Conservation (phyloP, 2,888 invertebrate genomes). For the Hecatera dysodea region DNA sequence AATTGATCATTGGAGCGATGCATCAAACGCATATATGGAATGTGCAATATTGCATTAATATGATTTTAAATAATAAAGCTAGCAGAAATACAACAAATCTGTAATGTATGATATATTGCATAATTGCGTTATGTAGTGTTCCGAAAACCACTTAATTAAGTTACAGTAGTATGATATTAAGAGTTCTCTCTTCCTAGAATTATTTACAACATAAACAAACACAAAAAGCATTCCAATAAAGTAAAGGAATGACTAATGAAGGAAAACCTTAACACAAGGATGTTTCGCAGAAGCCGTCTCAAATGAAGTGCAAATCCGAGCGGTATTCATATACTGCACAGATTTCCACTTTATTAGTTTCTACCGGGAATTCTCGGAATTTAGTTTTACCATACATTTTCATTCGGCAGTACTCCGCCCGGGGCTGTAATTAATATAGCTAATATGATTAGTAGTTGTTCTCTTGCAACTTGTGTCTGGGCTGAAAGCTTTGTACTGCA, state of each 20-base stretch:
- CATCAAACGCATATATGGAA: background rate
- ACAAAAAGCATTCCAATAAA: conserved; percentile 6
- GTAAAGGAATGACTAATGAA: conserved; percentile 17
- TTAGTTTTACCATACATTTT: conserved; percentile 83
- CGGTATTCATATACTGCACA: conserved; percentile 40
- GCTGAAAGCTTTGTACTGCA: conserved; percentile 26
- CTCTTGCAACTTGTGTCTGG: conserved; percentile 73
- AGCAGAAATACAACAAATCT: background rate
- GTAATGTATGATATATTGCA: background rate
- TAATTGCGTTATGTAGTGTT: background rate
- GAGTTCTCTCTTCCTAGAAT: background rate
- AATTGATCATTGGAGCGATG: conserved; percentile 29
- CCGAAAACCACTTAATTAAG: background rate
- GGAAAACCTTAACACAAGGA: conserved; percentile 35
- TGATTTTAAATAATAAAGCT: background rate
- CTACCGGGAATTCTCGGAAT: conserved; percentile 64
- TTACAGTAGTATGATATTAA: background rate
- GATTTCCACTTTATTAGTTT: conserved; percentile 71
- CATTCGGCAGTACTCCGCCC: conserved; percentile 85
- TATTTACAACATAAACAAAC: background rate
- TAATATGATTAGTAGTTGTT: conserved; percentile 89
- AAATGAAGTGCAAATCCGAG: conserved; percentile 26
- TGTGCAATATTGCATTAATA: background rate
- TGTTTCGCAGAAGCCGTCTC: conserved; percentile 48
- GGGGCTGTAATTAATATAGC: conserved; percentile 87